Evolutionary conservation across 2,113 vertebrate species (phyloP).

Genomic region (Tetraodon nigroviridis): DNA sequence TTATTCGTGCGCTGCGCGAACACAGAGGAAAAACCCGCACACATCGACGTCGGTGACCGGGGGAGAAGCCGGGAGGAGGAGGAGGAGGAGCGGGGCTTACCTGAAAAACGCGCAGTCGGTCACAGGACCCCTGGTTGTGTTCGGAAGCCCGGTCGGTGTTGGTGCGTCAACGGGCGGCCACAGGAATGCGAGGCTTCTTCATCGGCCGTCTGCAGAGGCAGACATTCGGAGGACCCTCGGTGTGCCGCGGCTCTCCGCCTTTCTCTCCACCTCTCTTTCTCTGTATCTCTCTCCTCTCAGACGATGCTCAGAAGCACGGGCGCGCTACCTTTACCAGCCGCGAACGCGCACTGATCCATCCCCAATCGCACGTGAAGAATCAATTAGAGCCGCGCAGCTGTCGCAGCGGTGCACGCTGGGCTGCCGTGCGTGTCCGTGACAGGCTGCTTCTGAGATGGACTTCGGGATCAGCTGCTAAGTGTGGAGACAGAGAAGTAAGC

Average conservation of each 20-base stretch:
- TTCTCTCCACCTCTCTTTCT: not conserved
- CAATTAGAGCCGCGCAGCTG: constrained; percentile 44
- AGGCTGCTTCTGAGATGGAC: too few relatives aligned
- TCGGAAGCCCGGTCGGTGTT: constrained; percentile 55
- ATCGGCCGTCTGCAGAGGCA: constrained; percentile 58
- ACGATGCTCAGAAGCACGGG: constrained; percentile 64
- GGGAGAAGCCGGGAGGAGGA: constrained; percentile 12
- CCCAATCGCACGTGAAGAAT: constrained; percentile 66
- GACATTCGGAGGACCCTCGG: constrained; percentile 65
- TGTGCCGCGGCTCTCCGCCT: constrained; percentile 35
- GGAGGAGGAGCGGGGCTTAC: constrained; percentile 31
- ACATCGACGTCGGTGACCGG: constrained; percentile 36
- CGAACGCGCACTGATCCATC: constrained; percentile 68
- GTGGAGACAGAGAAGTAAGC: too few relatives aligned
- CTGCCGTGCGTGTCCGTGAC: too few relatives aligned
- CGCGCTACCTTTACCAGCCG: constrained; percentile 54
- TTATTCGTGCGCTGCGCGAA: constrained; percentile 33
- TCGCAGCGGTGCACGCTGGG: not conserved
- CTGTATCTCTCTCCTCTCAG: constrained; percentile 12
- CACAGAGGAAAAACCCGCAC: constrained; percentile 18
- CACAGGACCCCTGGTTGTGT: constrained; percentile 52
- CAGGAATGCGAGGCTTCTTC: constrained; percentile 68
- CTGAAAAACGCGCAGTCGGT: constrained; percentile 58
- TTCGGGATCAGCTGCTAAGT: too few relatives aligned
- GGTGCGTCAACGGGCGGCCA: constrained; percentile 71